Conservation (phyloP, 2,113 vertebrate species). For the Polypterus bichir region DNA sequence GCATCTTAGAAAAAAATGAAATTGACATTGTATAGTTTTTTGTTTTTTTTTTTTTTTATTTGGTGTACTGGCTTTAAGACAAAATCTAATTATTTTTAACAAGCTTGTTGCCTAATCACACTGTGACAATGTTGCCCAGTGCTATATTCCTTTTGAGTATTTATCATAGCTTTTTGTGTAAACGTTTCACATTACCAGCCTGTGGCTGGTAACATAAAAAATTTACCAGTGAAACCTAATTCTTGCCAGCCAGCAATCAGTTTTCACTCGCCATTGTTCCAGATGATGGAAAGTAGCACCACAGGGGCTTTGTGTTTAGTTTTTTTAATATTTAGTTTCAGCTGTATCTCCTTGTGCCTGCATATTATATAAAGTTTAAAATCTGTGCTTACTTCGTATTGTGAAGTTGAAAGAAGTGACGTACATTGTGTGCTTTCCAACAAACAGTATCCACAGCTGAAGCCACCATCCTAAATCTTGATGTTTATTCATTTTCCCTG, state of each 20-base stretch:
- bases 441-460: no score
- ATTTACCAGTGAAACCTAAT: background rate
- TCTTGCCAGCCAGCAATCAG: background rate
- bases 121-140: conserved; percentile 16
- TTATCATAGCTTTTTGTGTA: conserved; percentile 13
- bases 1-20: no score
- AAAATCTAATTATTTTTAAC: conserved; percentile 26
- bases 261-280: background rate
- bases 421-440: no score
- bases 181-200: conserved; percentile 8
- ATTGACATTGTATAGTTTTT: no score
- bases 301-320: background rate
- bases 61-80: conserved; percentile 16
- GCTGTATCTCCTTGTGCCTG: no score
- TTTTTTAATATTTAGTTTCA: background rate
- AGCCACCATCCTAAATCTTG: no score
- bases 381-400: no score
- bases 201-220: background rate
- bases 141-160: conserved; percentile 10
- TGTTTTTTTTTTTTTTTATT: no score
- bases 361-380: no score
- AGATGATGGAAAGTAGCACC: background rate
- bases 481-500: no score
- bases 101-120: conserved; percentile 23
- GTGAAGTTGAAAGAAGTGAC: no score